Base-by-base conservation (phyloP, 1,140 invertebrate species). In the Halyomorpha halys region DNA sequence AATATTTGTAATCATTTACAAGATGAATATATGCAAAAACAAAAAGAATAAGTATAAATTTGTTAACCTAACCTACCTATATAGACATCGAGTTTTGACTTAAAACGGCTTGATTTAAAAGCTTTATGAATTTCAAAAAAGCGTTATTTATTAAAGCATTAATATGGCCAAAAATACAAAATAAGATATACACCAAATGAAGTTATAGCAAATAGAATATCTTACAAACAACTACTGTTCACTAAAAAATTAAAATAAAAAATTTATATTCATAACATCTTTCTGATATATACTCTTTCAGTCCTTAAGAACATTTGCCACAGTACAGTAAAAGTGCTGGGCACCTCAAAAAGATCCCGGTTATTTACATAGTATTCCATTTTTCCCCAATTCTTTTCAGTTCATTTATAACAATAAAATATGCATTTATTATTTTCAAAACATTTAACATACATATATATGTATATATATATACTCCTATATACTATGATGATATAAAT, bases 261-360 rank as follows among this genome's bases (percentile, higher is more conserved):
- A 49, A 18, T 18, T 23, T 4, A 25, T 56, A 18, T 56, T 23
- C 18, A 6, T 56, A 56, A 56, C 53, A 23, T 15, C 53, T 27
- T 56, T 56, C 23, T 56, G 53, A 56, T 56, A 56, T 56, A 56
- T 27, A 47, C 45, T 47, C 45, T 47, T 30, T 39, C 53, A 56
- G 53, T 56, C 53, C 53, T 25, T 23, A 56, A 56, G 53, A 56
- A 56, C n/a, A 27, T 56, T n/a, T 56, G 53, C 18, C 53, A 23
- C 15, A 6, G 15, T 3, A 56, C 19, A 25, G 8, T 30, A 30
- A 23, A 3, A 56, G 53, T 23, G 23, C 53, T 9, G 19, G 18
- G 18, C 23, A 27, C 5, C 4, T 56, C 23, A 21, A 23, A 56
- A 25, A 23, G 53, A 56, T 56, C 53, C 53, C 53, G 3, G 34